phyloP scores from a whole-genome alignment of 2,888 invertebrate genomes.

The Hylaea fasciaria region DNA sequence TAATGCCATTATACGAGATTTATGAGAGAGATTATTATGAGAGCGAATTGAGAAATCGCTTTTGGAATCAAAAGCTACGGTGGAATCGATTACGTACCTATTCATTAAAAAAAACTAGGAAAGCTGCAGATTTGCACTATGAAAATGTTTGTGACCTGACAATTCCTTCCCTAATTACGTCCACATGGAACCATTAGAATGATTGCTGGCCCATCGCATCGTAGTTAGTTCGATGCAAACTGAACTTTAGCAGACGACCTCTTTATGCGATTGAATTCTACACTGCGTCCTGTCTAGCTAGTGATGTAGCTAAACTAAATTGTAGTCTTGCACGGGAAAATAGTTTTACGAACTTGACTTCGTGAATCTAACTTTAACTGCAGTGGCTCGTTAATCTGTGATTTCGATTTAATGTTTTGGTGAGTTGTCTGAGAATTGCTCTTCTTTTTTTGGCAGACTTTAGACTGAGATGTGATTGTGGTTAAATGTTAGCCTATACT shows the following conservation, averaged over 20 bases:
- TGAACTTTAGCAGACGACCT: conserved; percentile 67
- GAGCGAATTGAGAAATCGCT: no score
- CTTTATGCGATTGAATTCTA: conserved; percentile 78
- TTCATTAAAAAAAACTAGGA: no score
- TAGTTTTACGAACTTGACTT: conserved; percentile 27
- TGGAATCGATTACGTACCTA: no score
- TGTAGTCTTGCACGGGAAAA: background rate
- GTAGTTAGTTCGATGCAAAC: conserved; percentile 62
- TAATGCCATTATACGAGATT: no score
- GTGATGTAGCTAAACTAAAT: background rate
- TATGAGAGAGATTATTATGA: no score
- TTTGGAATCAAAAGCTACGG: no score
- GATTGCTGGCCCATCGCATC: conserved; percentile 71
- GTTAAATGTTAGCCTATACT: no score
- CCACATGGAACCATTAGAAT: conserved; percentile 70
- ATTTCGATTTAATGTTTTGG: background rate
- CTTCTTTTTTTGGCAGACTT: background rate
- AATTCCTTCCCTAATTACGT: conserved; percentile 32
- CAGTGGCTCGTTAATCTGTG: no score
- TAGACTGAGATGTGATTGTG: no score
- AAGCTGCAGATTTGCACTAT: no score
- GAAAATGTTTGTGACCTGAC: no score
- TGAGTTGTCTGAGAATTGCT: background rate
- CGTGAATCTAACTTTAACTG: no score
- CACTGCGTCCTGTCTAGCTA: conserved; percentile 49